Conservation (phyloP, 2,113 vertebrate species). For the Sander vitreus region DNA sequence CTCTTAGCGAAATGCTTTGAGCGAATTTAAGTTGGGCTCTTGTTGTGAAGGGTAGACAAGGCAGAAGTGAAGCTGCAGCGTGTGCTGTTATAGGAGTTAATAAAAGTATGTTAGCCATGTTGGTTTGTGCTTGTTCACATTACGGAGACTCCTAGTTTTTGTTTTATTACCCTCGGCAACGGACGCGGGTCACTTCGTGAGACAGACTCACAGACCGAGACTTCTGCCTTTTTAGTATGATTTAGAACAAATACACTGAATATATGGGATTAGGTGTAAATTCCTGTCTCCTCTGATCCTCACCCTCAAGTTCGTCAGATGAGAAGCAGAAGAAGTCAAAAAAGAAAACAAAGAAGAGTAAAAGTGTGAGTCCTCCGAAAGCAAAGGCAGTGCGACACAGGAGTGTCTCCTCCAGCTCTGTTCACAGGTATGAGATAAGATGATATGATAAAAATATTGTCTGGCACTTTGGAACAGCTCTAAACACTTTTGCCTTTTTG, state of each 20-base stretch:
- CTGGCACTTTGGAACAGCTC: not conserved
- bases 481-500: not conserved
- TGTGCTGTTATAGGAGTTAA: too few species aligned
- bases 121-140: too few species aligned
- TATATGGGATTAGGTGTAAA: not conserved
- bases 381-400: constrained; percentile 54
- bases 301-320: constrained; percentile 72
- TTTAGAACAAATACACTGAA: not conserved
- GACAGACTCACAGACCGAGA: too few species aligned
- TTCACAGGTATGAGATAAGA: constrained; percentile 66
- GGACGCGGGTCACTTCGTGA: too few species aligned
- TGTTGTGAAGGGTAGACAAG: too few species aligned
- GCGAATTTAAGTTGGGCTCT: too few species aligned
- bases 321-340: constrained; percentile 72
- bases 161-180: too few species aligned
- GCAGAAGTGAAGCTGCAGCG: too few species aligned
- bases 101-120: too few species aligned
- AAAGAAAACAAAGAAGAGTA: constrained; percentile 71
- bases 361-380: constrained; percentile 67
- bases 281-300: not conserved
- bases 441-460: not conserved
- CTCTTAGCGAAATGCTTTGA: too few species aligned
- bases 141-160: too few species aligned
- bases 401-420: constrained; percentile 76
- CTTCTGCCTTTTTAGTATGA: not conserved